Conservation (phyloP, 2,888 invertebrate species). For the Hydropsyche betteni region DNA sequence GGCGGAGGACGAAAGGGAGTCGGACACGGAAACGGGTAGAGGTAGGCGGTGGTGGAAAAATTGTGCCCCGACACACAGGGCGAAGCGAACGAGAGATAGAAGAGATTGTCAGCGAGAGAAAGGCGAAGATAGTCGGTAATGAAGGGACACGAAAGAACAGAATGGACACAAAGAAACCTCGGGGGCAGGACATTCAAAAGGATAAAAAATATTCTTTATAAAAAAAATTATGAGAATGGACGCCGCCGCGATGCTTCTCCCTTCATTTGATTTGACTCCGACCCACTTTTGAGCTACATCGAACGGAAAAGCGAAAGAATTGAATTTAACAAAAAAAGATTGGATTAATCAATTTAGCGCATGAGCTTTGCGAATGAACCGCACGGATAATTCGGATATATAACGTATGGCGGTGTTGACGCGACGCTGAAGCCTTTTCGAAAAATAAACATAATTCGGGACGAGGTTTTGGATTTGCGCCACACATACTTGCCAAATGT, state of each 20-base stretch:
- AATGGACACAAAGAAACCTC: constrained; percentile 24
- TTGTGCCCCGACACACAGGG: constrained; percentile 7
- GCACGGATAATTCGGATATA: not conserved
- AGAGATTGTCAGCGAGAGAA: constrained; percentile 39
- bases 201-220: constrained; percentile 28
- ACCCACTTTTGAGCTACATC: not conserved
- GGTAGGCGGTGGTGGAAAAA: not conserved
- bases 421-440: not conserved
- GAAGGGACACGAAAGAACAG: constrained; percentile 30
- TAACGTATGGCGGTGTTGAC: not conserved
- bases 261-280: constrained; percentile 16
- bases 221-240: constrained; percentile 12
- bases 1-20: not conserved
- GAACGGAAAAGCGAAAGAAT: not conserved
- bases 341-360: not conserved
- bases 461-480: constrained; percentile 11
- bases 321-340: not conserved
- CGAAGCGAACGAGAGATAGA: constrained; percentile 29
- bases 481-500: constrained; percentile 20
- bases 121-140: constrained; percentile 36
- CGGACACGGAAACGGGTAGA: not conserved
- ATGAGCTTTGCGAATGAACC: not conserved
- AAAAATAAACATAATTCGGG: constrained; percentile 3
- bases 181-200: constrained; percentile 9
- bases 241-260: not conserved